Evolutionary conservation across 2,113 vertebrate genomes (phyloP), one percentile per base, ranked within the genome.

Genomic region (Apodemus speciosus): DNA sequence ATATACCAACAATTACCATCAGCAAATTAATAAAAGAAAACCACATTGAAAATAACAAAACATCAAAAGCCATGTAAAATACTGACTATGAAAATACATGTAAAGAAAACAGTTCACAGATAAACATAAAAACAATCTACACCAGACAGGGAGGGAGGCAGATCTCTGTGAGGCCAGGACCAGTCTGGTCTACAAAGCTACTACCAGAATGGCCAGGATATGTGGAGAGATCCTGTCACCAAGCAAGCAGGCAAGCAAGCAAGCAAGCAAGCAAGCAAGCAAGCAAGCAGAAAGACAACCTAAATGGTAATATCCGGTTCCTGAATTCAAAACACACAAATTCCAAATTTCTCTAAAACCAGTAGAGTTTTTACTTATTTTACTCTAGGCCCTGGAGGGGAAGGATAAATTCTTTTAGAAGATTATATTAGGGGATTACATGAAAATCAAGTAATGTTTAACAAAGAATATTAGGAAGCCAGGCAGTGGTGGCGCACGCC

Each of bases 21-120:
- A 86, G n/a, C 38, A 94, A 9, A 20, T 27, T 27, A 94, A 94
- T 2, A 9, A 21, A 80, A 88, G 58, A 91, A 93, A 96, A 96
- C 84, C 58, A 96, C 32, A 81, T 43, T 93, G 46, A 91, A 95
- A 92, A 66, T 60, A 51, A 68, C 80, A 84, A 83, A 69, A 23
- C 21, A 43, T 16, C 35, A 40, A 64, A 53, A 86, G 20, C 46
- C 68, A 87, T 90, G 3, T 77, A 75, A 92, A 80, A 96, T 79
- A 46, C 43, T 46, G 91, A 88, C 32, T 76, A 84, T 49, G 13
- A 23, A 77, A 53, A 71, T 49, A 88, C 6, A 46, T 23, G 23
- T 53, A 73, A 86, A 91, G 46, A 79, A 95, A 93, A 79, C 9
- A 15, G 11, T 88, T 94, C 40, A 88, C 4, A 53, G 15, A 79